Evolutionary conservation across 1,140 invertebrate genomes (phyloP).

Genomic region (Aphidius gifuensis): DNA sequence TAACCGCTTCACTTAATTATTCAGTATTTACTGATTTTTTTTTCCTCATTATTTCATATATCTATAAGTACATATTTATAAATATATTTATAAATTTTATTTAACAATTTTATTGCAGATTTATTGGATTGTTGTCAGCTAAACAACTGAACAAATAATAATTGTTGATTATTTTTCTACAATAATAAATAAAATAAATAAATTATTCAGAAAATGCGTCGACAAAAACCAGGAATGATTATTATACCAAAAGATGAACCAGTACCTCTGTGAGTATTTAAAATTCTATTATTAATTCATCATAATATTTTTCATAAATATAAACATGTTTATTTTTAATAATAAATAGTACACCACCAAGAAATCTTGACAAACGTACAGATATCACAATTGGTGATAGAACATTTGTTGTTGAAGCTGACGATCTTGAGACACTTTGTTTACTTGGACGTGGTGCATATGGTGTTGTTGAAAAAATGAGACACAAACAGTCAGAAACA

Average conservation of each 20-base stretch:
- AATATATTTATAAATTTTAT: no score
- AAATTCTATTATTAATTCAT: constrained; percentile 14
- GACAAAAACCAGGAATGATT: neutral
- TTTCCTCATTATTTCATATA: no score
- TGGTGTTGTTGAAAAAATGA: constrained; percentile 95
- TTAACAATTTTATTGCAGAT: no score
- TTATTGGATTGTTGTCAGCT: no score
- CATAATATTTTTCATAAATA: constrained; percentile 6
- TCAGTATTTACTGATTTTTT: no score
- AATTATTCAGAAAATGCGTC: no score
- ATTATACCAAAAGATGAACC: constrained; percentile 44
- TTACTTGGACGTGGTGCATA: constrained; percentile 93
- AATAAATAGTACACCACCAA: constrained; percentile 65
- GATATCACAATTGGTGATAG: constrained; percentile 83
- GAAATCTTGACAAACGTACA: constrained; percentile 80
- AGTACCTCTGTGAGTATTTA: constrained; percentile 28
- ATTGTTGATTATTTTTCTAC: no score
- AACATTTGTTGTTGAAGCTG: constrained; percentile 87
- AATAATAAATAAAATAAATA: no score
- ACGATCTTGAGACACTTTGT: constrained; percentile 81
- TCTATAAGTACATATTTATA: no score
- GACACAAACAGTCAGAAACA: constrained; percentile 81
- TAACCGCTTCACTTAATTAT: no score
- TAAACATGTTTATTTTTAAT: neutral
- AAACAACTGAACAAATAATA: no score